Percentiles rank a stretch among this genome's conserved stretches.
These are phyloP conservation scores for Caiman crocodilus DNA, from an alignment of 2,797 vertebrate genomes.

Conservation along the genomic window DNA sequence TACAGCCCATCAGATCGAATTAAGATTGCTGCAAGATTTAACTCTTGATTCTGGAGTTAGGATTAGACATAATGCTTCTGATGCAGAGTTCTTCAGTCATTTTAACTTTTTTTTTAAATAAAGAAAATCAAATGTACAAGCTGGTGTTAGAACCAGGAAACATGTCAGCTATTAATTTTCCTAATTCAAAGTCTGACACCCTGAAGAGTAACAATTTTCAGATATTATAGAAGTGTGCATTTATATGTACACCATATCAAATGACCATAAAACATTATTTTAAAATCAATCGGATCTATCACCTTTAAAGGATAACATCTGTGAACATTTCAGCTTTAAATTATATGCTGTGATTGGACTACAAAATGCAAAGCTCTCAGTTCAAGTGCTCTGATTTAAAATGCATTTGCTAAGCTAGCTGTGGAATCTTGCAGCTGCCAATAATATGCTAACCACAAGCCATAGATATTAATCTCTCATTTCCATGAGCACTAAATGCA, in stretches of 20 bases:
- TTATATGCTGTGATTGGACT: background rate
- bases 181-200: background rate
- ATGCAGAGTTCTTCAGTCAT: background rate
- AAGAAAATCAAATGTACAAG: background rate
- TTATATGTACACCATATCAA: background rate
- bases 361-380: background rate
- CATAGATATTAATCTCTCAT: constrained; percentile 15
- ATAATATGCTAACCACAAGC: background rate
- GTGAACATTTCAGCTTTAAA: background rate
- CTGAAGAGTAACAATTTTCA: background rate
- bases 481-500: constrained; percentile 8
- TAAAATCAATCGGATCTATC: background rate
- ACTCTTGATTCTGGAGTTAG: background rate
- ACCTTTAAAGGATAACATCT: background rate
- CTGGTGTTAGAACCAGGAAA: constrained; percentile 14
- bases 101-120: background rate
- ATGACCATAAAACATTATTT: background rate
- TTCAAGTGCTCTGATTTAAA: constrained; percentile 24
- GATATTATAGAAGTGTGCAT: background rate
- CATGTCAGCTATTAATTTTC: background rate
- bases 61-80: rapidly evolving
- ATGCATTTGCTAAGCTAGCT: background rate
- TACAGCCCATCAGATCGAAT: background rate
- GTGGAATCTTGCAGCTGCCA: constrained; percentile 28
- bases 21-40: constrained; percentile 38